Base-by-base conservation (phyloP, 2,797 vertebrate species). In the Chromobotia macracanthus region DNA sequence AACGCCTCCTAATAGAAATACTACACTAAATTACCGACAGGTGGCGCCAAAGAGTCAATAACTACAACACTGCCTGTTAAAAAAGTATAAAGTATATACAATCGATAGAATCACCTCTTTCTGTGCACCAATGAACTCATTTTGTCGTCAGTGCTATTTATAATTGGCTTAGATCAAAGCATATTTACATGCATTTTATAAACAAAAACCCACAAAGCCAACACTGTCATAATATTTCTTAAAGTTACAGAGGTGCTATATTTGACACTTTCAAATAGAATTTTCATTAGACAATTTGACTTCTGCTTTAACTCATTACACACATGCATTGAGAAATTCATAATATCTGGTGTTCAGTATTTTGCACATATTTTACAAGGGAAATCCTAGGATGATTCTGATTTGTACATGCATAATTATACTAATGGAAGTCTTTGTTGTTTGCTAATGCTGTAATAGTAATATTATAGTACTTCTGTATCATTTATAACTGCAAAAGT, bases 1-100 rank as follows among this genome's bases (percentile, higher is more conserved):
- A 91, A 88, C 94, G 94, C 75, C 89, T 98, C 79, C 93, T 97
- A 13, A 86, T 97, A 60, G 94, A 94, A 84, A 90, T 99, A 85
- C 89, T 99, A 84, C 95, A 95, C 89, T 98, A 87, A 95, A 75
- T 55, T 7, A 46, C 68, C 44, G 0, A 19, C 41, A 58, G 65
- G 25, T 44, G n/a, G 50, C 8, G 73, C 64, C 41, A 69, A 46
- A 61, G 46, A 48, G 46, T 38, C 53, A 9, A 68, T 18, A 48
- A 75, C 72, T 58, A 82, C 48, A 75, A 63, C 84, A 77, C 63
- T 66, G 38, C 67, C 79, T 66, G 25, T 41, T 2, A 28, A 35
- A 72, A 38, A 74, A 66, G 3, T 50, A 38, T 28, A 18, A 46
- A 23, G 31, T 51, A 44, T 44, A 21, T 44, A 12, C 23, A 21